Conservation (phyloP, 2,888 invertebrate genomes). For the Hirtodrosophila alboralis region DNA sequence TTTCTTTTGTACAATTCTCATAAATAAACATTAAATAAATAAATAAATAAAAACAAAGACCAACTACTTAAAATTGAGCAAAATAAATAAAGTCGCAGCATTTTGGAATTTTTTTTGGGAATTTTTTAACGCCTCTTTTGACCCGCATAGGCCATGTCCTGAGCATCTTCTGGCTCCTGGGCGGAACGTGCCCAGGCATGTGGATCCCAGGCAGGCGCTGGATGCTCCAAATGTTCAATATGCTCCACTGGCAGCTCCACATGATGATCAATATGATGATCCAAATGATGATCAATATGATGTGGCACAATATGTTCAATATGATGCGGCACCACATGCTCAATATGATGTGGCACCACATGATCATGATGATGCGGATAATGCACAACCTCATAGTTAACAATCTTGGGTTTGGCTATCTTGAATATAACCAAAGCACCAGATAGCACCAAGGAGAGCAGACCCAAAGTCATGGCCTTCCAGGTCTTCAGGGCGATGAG, state of each 20-base stretch:
- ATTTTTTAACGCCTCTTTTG: conserved; percentile 72
- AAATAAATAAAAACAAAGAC: conserved; percentile 48
- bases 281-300: conserved; percentile 85
- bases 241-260: conserved; percentile 84
- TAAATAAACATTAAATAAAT: conserved; percentile 64
- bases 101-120: conserved; percentile 12
- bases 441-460: conserved; percentile 92
- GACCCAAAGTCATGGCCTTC: conserved; percentile 94
- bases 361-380: conserved; percentile 86
- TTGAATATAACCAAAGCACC: conserved; percentile 94
- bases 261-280: conserved; percentile 84
- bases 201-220: conserved; percentile 84
- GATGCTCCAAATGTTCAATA: conserved; percentile 85
- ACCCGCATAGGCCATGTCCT: conserved; percentile 83
- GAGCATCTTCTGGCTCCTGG: conserved; percentile 84
- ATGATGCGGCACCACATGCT: conserved; percentile 81
- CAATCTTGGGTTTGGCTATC: conserved; percentile 92
- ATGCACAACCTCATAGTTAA: conserved; percentile 94
- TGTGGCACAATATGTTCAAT: conserved; percentile 80
- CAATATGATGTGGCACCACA: conserved; percentile 81
- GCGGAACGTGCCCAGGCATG: conserved; percentile 87
- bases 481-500: conserved; percentile 94
- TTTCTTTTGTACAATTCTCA: conserved; percentile 67
- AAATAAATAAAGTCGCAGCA: conserved; percentile 55
- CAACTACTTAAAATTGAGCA: conserved; percentile 65